A percentile compares a stretch with the other conserved stretches of the same genome.
phyloP scores from a whole-genome alignment of 1,140 invertebrate species.

The Sycophila sp. region DNA sequence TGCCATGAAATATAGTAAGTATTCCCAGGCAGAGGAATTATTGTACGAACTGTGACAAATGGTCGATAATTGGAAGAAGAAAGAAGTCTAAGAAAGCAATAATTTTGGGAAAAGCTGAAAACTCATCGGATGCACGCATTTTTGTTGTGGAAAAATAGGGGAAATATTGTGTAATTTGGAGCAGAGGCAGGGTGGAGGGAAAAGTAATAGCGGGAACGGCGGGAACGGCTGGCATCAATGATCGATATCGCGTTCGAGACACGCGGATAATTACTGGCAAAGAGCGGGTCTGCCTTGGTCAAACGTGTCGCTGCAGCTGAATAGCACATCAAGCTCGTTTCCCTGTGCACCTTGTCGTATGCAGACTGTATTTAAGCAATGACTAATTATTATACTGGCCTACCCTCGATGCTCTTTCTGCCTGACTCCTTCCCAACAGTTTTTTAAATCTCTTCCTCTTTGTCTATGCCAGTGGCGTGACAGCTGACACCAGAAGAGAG shows the following conservation, averaged over 20 bases:
- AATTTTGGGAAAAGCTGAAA: neutral
- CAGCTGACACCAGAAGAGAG: neutral
- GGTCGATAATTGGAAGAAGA: no score
- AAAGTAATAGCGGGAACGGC: neutral
- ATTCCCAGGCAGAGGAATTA: no score
- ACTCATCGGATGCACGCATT: neutral
- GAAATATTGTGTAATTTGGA: neutral
- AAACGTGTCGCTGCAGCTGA: no score
- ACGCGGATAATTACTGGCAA: conserved; percentile 43
- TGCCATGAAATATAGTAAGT: no score
- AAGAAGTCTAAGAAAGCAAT: neutral
- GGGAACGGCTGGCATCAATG: conserved; percentile 30
- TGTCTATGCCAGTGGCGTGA: neutral
- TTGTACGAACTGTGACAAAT: no score
- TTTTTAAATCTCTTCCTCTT: neutral
- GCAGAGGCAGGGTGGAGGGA: conserved; percentile 13
- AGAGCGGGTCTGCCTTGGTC: no score
- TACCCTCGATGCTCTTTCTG: conserved; percentile 33
- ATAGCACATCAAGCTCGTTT: neutral
- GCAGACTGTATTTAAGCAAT: conserved; percentile 54
- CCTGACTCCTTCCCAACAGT: conserved; percentile 13
- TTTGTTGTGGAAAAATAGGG: neutral
- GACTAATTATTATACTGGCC: conserved; percentile 59
- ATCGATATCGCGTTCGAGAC: conserved; percentile 41
- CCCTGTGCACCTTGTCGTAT: conserved; percentile 39